A percentile compares a stretch with the other conserved stretches of the same genome.
Conservation (phyloP, 2,888 invertebrate species). For the Bellardia bayeri region DNA sequence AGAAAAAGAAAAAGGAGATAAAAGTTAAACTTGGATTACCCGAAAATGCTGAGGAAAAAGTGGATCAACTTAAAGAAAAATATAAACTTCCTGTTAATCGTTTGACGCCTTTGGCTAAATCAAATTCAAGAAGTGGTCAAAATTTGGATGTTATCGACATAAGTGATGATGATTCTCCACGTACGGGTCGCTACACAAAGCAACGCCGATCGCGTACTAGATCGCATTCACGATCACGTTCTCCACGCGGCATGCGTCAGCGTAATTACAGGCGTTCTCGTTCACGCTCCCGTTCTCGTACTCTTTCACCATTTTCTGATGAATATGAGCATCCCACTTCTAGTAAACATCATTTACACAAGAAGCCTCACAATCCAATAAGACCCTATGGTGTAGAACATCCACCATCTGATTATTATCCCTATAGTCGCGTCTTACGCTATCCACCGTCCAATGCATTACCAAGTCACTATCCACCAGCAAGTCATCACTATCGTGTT, state of each 20-base stretch:
- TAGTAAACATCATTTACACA: slow-evolving; percentile 61
- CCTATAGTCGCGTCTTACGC: slow-evolving; percentile 51
- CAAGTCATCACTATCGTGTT: slow-evolving; percentile 77
- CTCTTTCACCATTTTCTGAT: slow-evolving; percentile 72
- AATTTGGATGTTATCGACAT: slow-evolving; percentile 79
- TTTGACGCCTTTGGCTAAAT: slow-evolving; percentile 39
- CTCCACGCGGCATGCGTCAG: slow-evolving; percentile 62
- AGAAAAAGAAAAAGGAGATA: slow-evolving; percentile 88
- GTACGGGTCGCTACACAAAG: slow-evolving; percentile 63
- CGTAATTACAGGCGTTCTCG: slow-evolving; percentile 71
- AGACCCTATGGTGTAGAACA: slow-evolving; percentile 68
- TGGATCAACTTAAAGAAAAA: slow-evolving; percentile 82
- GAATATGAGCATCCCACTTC: slow-evolving; percentile 64
- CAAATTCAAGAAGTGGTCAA: neutral
- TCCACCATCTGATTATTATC: slow-evolving; percentile 65
- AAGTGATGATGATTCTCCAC: slow-evolving; percentile 81
- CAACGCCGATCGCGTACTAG: slow-evolving; percentile 67
- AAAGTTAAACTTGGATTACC: slow-evolving; percentile 86
- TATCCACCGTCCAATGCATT: slow-evolving; percentile 61
- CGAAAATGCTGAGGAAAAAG: slow-evolving; percentile 84
- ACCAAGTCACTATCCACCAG: slow-evolving; percentile 72
- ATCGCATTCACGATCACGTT: slow-evolving; percentile 72
- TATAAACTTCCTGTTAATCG: slow-evolving; percentile 80
- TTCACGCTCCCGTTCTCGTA: slow-evolving; percentile 59
- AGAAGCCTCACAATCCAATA: slow-evolving; percentile 49